A percentile compares a stretch with the other conserved stretches of the same genome.
Conservation (phyloP, 2,888 invertebrate species). For the Spodoptera exigua region DNA sequence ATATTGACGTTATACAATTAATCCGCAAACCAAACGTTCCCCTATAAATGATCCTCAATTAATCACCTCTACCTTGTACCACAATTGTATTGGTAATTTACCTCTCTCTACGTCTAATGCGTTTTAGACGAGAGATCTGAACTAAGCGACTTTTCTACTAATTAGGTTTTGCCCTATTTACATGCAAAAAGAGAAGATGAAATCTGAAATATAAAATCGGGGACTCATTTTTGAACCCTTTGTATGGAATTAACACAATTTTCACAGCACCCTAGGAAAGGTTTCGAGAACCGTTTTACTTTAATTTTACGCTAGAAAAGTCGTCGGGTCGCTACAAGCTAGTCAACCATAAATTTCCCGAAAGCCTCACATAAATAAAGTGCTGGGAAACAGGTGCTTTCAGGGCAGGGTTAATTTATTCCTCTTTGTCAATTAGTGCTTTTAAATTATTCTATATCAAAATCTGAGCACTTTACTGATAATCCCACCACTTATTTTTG, state of each 20-base stretch:
- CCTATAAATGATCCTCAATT: slow-evolving; percentile 30
- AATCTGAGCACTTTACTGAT: neutral
- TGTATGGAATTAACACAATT: slow-evolving; percentile 26
- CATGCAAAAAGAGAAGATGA: slow-evolving; percentile 13
- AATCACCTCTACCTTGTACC: slow-evolving; percentile 12
- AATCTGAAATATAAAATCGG: no score
- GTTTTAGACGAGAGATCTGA: no score
- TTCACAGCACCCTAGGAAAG: slow-evolving; percentile 21
- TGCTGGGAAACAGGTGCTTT: slow-evolving; percentile 23
- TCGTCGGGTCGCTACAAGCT: slow-evolving; percentile 17
- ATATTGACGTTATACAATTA: slow-evolving; percentile 15
- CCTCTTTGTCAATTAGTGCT: slow-evolving; percentile 1
- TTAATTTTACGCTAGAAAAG: slow-evolving; percentile 38
- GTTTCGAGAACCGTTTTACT: slow-evolving; percentile 21
- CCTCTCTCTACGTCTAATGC: neutral
- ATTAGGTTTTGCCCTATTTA: neutral
- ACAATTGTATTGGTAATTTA: slow-evolving; percentile 11
- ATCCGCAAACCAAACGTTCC: slow-evolving; percentile 15
- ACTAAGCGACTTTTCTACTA: neutral
- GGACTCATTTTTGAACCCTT: slow-evolving; percentile 11
- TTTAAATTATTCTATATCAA: neutral
- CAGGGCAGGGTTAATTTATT: slow-evolving; percentile 28
- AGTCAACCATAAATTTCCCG: slow-evolving; percentile 45
- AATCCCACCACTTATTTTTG: neutral
- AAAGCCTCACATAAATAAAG: slow-evolving; percentile 40